A percentile compares a stretch with the other conserved stretches of the same genome.
These are phyloP conservation scores for Pachyrhynchus sulphureomaculatus DNA, from an alignment of 1,140 invertebrate genomes.

Conservation along the genomic window DNA sequence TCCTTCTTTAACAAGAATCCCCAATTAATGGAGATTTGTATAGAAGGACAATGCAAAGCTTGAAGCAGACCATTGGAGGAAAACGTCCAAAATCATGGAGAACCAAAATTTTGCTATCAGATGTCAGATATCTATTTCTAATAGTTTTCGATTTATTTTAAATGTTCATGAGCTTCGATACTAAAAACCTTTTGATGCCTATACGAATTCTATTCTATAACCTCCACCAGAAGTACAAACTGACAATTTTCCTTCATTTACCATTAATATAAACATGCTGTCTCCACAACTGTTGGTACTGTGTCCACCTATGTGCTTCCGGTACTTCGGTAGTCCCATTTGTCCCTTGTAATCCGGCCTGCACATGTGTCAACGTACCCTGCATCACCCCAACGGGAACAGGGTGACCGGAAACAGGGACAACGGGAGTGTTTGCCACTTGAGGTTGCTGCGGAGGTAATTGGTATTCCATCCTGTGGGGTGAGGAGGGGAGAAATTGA, in stretches of 20 bases:
- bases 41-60: too few relatives aligned
- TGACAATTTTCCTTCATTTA: conserved; percentile 47
- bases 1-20: too few relatives aligned
- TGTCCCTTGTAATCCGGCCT: conserved; percentile 52
- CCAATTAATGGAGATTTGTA: too few relatives aligned
- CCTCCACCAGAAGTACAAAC: too few relatives aligned
- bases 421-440: conserved; percentile 37
- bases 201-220: too few relatives aligned
- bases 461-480: conserved; percentile 55
- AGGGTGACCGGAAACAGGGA: conserved; percentile 42
- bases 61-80: too few relatives aligned
- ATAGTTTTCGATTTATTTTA: too few relatives aligned
- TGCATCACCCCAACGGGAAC: conserved; percentile 51
- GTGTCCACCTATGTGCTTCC: conserved; percentile 56
- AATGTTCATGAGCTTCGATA: too few relatives aligned
- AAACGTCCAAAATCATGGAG: too few relatives aligned
- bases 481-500: conserved; percentile 35
- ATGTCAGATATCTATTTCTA: too few relatives aligned
- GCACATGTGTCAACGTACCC: conserved; percentile 51
- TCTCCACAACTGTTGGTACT: conserved; percentile 61
- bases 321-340: conserved; percentile 52
- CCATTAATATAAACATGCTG: conserved; percentile 64
- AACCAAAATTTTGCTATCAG: too few relatives aligned
- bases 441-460: conserved; percentile 45
- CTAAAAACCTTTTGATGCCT: too few relatives aligned